phyloP scores from a whole-genome alignment of 2,888 invertebrate genomes.

The Limulus polyphemus region DNA sequence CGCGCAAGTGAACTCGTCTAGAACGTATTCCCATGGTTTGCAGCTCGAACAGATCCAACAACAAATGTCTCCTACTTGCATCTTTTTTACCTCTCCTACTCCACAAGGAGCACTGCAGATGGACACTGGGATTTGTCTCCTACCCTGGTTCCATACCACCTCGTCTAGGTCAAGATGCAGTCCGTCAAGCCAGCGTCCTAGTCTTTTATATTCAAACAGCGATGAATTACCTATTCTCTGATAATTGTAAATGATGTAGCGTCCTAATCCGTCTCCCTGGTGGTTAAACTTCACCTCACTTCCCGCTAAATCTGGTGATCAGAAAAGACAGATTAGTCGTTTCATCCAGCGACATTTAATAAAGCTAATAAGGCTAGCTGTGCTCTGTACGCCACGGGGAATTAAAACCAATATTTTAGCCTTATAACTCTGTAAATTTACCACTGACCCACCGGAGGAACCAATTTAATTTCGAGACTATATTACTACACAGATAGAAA shows the following conservation, averaged over 20 bases:
- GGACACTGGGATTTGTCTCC: slow-evolving; percentile 47
- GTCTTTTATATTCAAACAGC: slow-evolving; percentile 42
- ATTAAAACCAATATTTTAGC: too few species aligned
- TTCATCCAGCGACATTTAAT: too few species aligned
- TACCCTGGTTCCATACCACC: slow-evolving; percentile 30
- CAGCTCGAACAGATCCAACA: slow-evolving; percentile 67
- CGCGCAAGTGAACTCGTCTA: slow-evolving; percentile 50
- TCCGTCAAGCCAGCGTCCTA: slow-evolving; percentile 31
- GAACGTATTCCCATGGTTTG: slow-evolving; percentile 52
- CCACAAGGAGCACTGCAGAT: slow-evolving; percentile 56
- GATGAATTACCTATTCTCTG: slow-evolving; percentile 41
- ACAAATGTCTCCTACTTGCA: slow-evolving; percentile 52
- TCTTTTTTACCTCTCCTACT: slow-evolving; percentile 51
- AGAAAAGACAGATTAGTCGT: slow-evolving; percentile 2
- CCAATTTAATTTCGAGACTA: too few species aligned
- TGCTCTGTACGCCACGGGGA: too few species aligned
- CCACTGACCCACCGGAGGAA: too few species aligned
- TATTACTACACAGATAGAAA: too few species aligned
- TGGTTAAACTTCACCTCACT: slow-evolving; percentile 55
- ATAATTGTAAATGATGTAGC: slow-evolving; percentile 60
- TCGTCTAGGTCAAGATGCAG: slow-evolving; percentile 29
- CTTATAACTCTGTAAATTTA: too few species aligned
- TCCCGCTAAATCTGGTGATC: slow-evolving; percentile 49
- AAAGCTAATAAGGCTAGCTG: too few species aligned
- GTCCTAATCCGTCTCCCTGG: slow-evolving; percentile 56